Percentiles rank a stretch among this genome's conserved stretches.
These are phyloP conservation scores for Dugesia japonica DNA, from an alignment of 2,888 invertebrate species.

Conservation along the genomic window DNA sequence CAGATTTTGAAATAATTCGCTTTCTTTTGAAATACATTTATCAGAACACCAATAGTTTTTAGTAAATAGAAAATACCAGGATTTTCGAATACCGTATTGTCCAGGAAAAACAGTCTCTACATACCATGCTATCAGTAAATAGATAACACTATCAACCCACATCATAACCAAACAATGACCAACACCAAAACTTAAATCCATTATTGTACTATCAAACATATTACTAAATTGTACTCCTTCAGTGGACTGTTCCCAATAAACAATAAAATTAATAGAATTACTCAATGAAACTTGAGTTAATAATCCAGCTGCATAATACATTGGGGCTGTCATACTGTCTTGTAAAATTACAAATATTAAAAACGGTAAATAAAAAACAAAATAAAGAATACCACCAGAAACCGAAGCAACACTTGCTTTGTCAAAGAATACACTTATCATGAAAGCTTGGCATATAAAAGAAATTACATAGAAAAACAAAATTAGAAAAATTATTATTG, in stretches of 20 bases:
- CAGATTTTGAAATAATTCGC: not conserved
- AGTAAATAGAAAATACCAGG: slow-evolving; percentile 39
- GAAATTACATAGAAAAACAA: slow-evolving; percentile 54
- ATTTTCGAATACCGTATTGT: slow-evolving; percentile 40
- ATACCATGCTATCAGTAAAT: slow-evolving; percentile 46
- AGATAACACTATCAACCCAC: slow-evolving; percentile 45
- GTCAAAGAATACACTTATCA: slow-evolving; percentile 53
- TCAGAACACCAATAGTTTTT: slow-evolving; percentile 37
- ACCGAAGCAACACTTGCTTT: slow-evolving; percentile 54
- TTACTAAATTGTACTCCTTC: slow-evolving; percentile 57
- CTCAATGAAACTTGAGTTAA: slow-evolving; percentile 68
- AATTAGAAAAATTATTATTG: slow-evolving; percentile 51
- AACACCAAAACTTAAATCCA: slow-evolving; percentile 54
- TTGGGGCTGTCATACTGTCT: slow-evolving; percentile 39
- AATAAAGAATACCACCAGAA: slow-evolving; percentile 47
- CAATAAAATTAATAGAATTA: slow-evolving; percentile 61
- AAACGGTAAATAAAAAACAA: slow-evolving; percentile 47
- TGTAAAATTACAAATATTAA: slow-evolving; percentile 43
- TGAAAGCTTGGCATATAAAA: slow-evolving; percentile 49
- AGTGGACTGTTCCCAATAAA: slow-evolving; percentile 57
- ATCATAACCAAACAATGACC: slow-evolving; percentile 52
- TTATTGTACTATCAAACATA: slow-evolving; percentile 51
- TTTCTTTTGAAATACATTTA: not conserved
- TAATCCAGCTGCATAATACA: slow-evolving; percentile 53
- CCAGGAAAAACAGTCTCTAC: slow-evolving; percentile 47